Base-by-base conservation (phyloP, 2,113 vertebrate genomes). In the Oreochromis aureus region DNA sequence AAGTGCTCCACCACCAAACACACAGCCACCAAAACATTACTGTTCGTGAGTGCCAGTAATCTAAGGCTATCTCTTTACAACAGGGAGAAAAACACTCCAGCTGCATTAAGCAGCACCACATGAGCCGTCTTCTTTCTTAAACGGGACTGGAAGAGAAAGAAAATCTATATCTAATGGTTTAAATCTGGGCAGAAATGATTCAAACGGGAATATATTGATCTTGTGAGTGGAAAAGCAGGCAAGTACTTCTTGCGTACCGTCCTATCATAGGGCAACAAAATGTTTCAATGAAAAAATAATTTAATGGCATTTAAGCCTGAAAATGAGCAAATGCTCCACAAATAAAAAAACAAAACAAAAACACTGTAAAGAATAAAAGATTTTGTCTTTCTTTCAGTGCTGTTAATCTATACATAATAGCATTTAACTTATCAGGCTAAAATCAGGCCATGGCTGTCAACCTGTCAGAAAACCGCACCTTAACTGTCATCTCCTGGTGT, bases 381-480 rank as follows among this genome's bases (percentile, higher is more conserved):
- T 19, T 44, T 19, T 19, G 41, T 58, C 27, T 53, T 34, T 34
- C 46, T 78, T 78, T 32, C 10, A 34, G 73, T 34, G 46, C 27
- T 53, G 18, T 34, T 78, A 84, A 27, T 55, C 12, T 56, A 18
- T 69, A 24, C 56, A 79, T 66, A 32, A 56, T 24, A 44, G 69
- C 34, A 18, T 76, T 58, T 51, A 36, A 22, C 36, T 51, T 34
- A 22, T 63, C 18, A 81, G 39, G 51, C 22, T 58, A 59, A 81
- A 78, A 59, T 87, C 81, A 51, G 13, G 18, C 55, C 79, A 81
- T n/a, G 53, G 30, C 18, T 53, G 53, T 54, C 54, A 66, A 18
- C 55, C 27, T 83, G 90, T 89, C 81, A 85, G 82, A 85, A 85
- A 91, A 46, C 63, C 58, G 66, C 87, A 93, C 76, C 90, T 89